Base-by-base conservation (phyloP, 2,888 invertebrate genomes). In the Gortyna flavago region DNA sequence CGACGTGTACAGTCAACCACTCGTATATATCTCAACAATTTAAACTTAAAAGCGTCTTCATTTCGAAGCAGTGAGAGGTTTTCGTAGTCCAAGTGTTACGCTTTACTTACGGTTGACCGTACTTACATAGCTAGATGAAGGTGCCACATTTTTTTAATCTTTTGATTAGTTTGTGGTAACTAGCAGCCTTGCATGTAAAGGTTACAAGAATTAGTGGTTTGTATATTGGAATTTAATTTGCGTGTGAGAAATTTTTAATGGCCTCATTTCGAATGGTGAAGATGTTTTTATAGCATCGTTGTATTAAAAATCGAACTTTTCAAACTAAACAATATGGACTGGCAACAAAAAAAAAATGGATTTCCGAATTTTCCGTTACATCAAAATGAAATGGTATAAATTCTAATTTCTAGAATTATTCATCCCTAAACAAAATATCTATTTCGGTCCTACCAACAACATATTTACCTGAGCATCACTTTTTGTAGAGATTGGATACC, bases 91-190 rank as follows among this genome's bases (percentile, higher is more conserved):
- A 54, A 44, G 5, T 57, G 2, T 72, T 44, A 16, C 0, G n/a
- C 32, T 3, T 21, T 25, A 61, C 16, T 3, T 54, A 29, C 21
- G 18, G 18, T 57, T 65, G 57, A 64, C 25, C 16, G 18, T 80
- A 76, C 64, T 0, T 13, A 32, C 18, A 35, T 70, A n/a, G 51
- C 16, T 77, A 68, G 16, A 79, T n/a, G n/a, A 72, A 82, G 80
- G 76, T 85, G 85, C 77, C 64, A 75, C 75, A 81, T 81, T 80
- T 86, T 76, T 82, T 38, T 4, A 75, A 66, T 61, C 68, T 78
- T 54, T 78, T 77, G 13, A 77, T 80, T 80, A 66, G 41, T 44
- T 44, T 13, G 44, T 44, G 5, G 51, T 61, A 76, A 67, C 29
- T 57, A n/a, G 51, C 4, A 65, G 68, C 80, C 77, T 86, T 84